Conservation (phyloP, 2,113 vertebrate genomes). For the Xiphias gladius region DNA sequence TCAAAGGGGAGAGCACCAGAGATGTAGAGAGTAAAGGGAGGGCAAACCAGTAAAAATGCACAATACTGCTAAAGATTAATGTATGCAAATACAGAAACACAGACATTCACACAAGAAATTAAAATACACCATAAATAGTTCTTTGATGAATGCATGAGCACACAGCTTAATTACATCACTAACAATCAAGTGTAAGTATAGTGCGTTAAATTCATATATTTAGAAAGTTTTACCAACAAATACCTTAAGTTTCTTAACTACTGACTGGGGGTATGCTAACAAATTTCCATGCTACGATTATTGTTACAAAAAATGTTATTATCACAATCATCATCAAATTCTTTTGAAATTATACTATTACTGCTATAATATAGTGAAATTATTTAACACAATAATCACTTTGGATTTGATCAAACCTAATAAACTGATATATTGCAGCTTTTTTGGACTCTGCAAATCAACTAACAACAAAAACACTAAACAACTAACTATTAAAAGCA, state of each 20-base stretch:
- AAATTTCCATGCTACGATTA: background rate
- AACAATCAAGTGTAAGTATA: too few species aligned
- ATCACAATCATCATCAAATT: background rate
- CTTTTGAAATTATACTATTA: too few species aligned
- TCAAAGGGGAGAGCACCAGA: constrained; percentile 34
- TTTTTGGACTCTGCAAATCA: too few species aligned
- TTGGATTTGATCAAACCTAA: too few species aligned
- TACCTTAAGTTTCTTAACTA: background rate
- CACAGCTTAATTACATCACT: background rate
- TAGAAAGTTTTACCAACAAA: background rate
- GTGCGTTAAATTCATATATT: background rate
- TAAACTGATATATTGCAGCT: too few species aligned
- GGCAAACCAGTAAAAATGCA: constrained; percentile 15
- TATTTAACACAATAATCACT: too few species aligned
- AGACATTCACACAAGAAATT: background rate
- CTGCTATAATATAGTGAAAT: too few species aligned
- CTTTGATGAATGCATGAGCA: background rate
- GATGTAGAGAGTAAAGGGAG: background rate
- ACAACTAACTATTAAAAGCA: too few species aligned
- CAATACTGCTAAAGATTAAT: constrained; percentile 18
- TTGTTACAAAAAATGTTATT: background rate
- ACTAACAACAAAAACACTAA: too few species aligned
- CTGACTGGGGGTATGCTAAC: background rate
- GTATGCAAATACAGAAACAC: background rate
- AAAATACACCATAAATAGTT: background rate